Percentiles rank a stretch among this genome's conserved stretches.
These are phyloP conservation scores for Thelaira solivaga DNA, from an alignment of 2,888 invertebrate species.

Conservation along the genomic window DNA sequence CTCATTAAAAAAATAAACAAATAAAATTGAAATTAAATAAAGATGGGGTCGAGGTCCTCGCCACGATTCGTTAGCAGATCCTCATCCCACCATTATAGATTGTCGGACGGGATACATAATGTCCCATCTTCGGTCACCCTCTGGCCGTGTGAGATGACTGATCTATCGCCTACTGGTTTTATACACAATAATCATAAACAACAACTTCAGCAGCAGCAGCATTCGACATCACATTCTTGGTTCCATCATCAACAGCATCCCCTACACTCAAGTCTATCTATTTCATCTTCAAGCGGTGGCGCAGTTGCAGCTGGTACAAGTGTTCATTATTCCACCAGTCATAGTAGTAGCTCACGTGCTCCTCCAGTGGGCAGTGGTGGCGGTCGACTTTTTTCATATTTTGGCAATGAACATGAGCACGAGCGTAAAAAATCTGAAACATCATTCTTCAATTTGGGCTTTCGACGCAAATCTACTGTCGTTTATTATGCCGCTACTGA, in stretches of 20 bases:
- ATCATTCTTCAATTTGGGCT: slow-evolving; percentile 76
- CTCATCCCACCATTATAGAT: slow-evolving; percentile 77
- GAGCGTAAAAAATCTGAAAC: slow-evolving; percentile 76
- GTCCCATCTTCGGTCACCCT: slow-evolving; percentile 93
- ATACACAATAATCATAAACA: slow-evolving; percentile 69
- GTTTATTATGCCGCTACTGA: slow-evolving; percentile 76
- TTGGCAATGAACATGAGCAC: slow-evolving; percentile 75
- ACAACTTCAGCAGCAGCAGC: slow-evolving; percentile 67
- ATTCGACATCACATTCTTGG: slow-evolving; percentile 65
- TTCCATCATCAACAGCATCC: slow-evolving; percentile 58
- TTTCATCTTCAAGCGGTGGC: slow-evolving; percentile 44
- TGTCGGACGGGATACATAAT: slow-evolving; percentile 85
- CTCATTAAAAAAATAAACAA: slow-evolving; percentile 38
- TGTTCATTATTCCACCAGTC: slow-evolving; percentile 66
- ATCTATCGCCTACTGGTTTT: slow-evolving; percentile 76
- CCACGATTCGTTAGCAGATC: slow-evolving; percentile 77
- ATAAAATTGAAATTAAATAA: slow-evolving; percentile 59
- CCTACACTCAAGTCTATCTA: slow-evolving; percentile 44
- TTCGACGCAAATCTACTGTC: slow-evolving; percentile 76
- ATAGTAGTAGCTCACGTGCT: slow-evolving; percentile 67
- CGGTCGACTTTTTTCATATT: slow-evolving; percentile 75
- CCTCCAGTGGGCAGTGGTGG: slow-evolving; percentile 68
- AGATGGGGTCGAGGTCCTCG: slow-evolving; percentile 90
- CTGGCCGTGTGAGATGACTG: slow-evolving; percentile 95
- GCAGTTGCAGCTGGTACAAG: slow-evolving; percentile 26